Conservation (phyloP, 2,888 invertebrate species). For the Chymomyza caudatula region DNA sequence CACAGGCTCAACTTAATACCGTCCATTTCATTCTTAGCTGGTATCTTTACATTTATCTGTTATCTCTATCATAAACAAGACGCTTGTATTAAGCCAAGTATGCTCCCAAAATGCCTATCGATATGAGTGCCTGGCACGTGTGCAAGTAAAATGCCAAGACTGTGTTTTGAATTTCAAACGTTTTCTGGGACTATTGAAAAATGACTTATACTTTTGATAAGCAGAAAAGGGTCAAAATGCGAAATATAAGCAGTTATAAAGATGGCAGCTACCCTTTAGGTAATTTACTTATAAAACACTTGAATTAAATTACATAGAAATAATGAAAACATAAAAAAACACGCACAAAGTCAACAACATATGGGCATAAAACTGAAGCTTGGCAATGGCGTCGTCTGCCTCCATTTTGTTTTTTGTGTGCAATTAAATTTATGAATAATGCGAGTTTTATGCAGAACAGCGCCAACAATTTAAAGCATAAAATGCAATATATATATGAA, state of each 20-base stretch:
- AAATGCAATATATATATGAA: neutral
- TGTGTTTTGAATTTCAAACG: conserved; percentile 5
- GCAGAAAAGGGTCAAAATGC: neutral
- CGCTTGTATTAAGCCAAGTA: neutral
- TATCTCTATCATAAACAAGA: neutral
- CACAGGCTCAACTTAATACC: neutral
- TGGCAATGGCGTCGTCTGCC: neutral
- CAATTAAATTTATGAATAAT: neutral
- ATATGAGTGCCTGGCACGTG: neutral
- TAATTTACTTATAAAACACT: neutral
- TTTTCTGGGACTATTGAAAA: conserved; percentile 21
- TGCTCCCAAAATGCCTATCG: neutral
- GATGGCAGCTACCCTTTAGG: neutral
- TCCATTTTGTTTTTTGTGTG: neutral
- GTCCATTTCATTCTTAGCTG: neutral
- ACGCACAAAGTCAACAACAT: neutral
- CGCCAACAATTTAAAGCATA: neutral
- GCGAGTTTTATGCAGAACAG: neutral
- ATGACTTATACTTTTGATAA: conserved; percentile 31
- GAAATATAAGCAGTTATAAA: neutral
- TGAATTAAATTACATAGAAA: neutral
- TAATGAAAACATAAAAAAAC: neutral
- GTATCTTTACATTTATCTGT: neutral
- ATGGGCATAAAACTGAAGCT: neutral
- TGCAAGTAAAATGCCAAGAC: neutral